Evolutionary conservation across 1,140 invertebrate species (phyloP).

Genomic region (Ridgeia piscesae): DNA sequence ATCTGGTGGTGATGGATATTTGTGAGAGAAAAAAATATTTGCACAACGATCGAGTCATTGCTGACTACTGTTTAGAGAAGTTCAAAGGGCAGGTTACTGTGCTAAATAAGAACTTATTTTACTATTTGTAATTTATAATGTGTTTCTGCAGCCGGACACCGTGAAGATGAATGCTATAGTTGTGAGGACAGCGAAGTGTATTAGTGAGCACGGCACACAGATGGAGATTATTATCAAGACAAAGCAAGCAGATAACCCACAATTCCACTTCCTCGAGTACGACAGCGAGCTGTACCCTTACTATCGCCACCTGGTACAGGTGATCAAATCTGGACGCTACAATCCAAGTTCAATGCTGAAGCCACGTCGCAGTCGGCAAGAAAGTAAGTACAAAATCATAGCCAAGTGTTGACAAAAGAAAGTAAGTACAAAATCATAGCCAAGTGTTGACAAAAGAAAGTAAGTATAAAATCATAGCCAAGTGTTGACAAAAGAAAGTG

Average conservation of each 20-base stretch:
- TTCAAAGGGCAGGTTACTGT: too few relatives aligned
- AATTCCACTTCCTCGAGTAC: constrained; percentile 91
- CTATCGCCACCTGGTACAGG: constrained; percentile 80
- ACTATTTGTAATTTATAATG: too few relatives aligned
- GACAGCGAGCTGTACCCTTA: constrained; percentile 83
- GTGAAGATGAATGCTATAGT: constrained; percentile 92
- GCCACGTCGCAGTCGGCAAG: not conserved
- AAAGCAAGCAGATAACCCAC: constrained; percentile 89
- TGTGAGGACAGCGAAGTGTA: constrained; percentile 93
- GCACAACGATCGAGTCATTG: not conserved
- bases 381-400: not conserved
- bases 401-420: not conserved
- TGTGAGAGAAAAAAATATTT: not conserved
- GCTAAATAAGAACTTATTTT: too few relatives aligned
- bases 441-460: not conserved
- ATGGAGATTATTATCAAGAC: constrained; percentile 98
- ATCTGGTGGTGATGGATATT: too few relatives aligned
- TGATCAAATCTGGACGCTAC: constrained; percentile 73
- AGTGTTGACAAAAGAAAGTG: too few relatives aligned
- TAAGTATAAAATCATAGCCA: too few relatives aligned
- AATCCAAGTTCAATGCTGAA: constrained; percentile 11
- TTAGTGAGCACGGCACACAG: constrained; percentile 88
- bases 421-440: too few relatives aligned
- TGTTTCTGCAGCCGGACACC: constrained; percentile 75
- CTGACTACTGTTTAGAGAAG: too few relatives aligned